Evolutionary conservation across 2,113 vertebrate genomes (phyloP), one percentile per base, ranked within the genome.

Genomic region (Pseudorhombus dupliciocellatus): DNA sequence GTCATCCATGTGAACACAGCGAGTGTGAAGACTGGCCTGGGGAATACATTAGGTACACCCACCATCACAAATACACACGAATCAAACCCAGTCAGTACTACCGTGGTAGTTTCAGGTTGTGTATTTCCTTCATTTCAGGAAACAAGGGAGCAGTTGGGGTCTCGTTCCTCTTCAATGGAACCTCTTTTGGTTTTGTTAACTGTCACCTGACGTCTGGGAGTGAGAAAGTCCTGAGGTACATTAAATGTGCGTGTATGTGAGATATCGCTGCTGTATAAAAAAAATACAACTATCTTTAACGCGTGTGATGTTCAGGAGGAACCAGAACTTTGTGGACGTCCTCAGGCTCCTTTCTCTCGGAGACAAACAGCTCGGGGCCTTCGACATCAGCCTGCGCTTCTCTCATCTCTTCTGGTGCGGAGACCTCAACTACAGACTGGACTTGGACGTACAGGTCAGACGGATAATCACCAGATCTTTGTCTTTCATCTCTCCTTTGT

Each of bases 191-290:
- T 10, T 96, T 97, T 18, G 79, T 96, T n/a, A 96, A 95, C 86
- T 96, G 95, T 64, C 96, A 96, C 83, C 89, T 97, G 88, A 94
- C 95, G 52, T 96, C 96, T 0, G 95, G 96, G 71, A 94, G 91
- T 1, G 94, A 96, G 70, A 96, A 96, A 79, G 92, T 92, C 14
- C 81, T 94, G n/a, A 96, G 95, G 95, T 96, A 84, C 14, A 34
- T 46, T 53, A 7, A 21, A 1, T 60, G 14, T 63, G 34, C 62
- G 2, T 4, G 31, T 34, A 21, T 31, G 7, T 26, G 28, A 50
- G 5, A 2, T 65, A 57, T 73, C 3, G 31, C 3, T 68, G 24
- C 2, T 0, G 51, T 30, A 60, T 20, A 12, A 56, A 65, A 57
- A 57, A 15, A 24, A n/a, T n/a, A n/a, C n/a, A n/a, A n/a, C n/a